Evolutionary conservation across 2,797 vertebrate genomes (phyloP).

Genomic region (Monodelphis domestica): DNA sequence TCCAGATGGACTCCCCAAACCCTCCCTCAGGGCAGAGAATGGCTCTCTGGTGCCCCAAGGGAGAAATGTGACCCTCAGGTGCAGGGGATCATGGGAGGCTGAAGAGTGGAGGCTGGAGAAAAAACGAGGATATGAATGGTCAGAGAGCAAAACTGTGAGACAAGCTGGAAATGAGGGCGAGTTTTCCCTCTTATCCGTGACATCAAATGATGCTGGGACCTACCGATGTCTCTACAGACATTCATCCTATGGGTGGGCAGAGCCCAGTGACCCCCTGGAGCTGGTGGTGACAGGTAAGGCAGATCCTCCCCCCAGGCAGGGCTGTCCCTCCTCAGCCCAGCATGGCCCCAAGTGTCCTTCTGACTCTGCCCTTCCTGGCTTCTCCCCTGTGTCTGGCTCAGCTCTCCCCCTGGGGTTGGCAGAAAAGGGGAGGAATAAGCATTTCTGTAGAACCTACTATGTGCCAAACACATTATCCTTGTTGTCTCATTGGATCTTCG

Average conservation of each 20-base stretch:
- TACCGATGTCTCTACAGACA: slow-evolving; percentile 73
- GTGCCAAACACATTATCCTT: background rate
- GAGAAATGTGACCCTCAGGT: slow-evolving; percentile 73
- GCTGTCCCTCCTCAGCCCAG: background rate
- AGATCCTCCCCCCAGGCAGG: background rate
- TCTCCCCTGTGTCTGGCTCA: background rate
- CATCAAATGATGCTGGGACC: slow-evolving; percentile 65
- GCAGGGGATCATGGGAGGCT: slow-evolving; percentile 54
- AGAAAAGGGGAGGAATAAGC: background rate
- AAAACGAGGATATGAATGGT: background rate
- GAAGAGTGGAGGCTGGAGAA: background rate
- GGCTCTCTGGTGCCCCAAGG: slow-evolving; percentile 57
- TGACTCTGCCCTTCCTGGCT: background rate
- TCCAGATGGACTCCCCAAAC: slow-evolving; percentile 75
- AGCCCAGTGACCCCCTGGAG: slow-evolving; percentile 69
- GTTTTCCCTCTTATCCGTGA: slow-evolving; percentile 61
- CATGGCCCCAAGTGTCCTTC: background rate
- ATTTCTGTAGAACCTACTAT: background rate
- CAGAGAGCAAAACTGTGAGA: background rate
- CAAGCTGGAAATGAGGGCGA: background rate
- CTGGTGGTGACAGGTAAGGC: slow-evolving; percentile 76
- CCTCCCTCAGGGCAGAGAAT: slow-evolving; percentile 67
- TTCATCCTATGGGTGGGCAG: slow-evolving; percentile 66
- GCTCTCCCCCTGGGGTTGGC: background rate
- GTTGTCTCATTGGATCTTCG: background rate